Conservation (phyloP, 2,113 vertebrate genomes). For the Sander lucioperca region DNA sequence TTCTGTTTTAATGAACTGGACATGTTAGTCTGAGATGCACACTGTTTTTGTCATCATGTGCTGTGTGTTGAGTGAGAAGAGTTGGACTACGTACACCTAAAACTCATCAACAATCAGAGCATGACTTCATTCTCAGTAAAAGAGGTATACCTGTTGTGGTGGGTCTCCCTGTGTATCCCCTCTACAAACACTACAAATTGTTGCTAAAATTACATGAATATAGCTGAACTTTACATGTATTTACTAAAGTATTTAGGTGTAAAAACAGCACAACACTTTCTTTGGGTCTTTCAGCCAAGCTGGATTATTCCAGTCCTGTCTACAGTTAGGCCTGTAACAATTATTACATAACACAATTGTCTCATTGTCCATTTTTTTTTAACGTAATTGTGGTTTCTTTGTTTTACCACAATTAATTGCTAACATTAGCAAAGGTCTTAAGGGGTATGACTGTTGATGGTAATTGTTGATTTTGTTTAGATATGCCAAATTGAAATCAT, state of each 20-base stretch:
- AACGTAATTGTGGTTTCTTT: too few relatives aligned
- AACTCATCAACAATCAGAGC: not conserved
- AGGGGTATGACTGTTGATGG: too few relatives aligned
- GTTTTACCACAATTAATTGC: too few relatives aligned
- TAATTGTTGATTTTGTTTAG: too few relatives aligned
- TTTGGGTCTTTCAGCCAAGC: too few relatives aligned
- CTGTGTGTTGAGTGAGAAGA: too few relatives aligned
- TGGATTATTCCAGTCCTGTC: too few relatives aligned
- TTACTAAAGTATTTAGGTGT: not conserved
- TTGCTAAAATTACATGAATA: not conserved
- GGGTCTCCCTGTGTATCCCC: not conserved
- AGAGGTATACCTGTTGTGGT: not conserved
- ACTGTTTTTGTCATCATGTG: not conserved
- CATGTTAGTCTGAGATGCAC: not conserved
- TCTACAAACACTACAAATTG: not conserved
- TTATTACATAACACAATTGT: too few relatives aligned
- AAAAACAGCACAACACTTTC: not conserved
- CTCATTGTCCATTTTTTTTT: too few relatives aligned
- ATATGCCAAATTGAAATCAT: too few relatives aligned
- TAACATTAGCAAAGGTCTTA: too few relatives aligned
- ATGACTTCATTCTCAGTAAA: not conserved
- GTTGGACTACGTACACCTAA: not conserved
- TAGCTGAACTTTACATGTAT: not conserved
- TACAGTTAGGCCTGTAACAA: too few relatives aligned
- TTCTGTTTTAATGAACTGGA: not conserved